These are phyloP conservation scores for Emmelina monodactyla DNA, from an alignment of 2,888 invertebrate species.

Conservation along the genomic window DNA sequence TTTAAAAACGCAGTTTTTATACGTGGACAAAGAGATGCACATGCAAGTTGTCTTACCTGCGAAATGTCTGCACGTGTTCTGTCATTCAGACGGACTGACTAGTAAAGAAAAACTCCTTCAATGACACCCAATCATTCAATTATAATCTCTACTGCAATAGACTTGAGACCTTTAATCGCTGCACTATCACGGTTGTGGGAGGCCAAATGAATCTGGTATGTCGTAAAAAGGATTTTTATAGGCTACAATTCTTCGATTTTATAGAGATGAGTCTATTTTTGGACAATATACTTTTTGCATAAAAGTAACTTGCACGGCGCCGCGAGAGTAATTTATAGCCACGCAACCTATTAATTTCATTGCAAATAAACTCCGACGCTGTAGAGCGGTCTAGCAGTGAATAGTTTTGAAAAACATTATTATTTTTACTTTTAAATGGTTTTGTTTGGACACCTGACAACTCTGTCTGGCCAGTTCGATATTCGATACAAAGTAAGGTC, in stretches of 20 bases:
- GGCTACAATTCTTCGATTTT: slow-evolving; percentile 32
- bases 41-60: slow-evolving; percentile 53
- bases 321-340: not conserved
- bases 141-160: slow-evolving; percentile 5
- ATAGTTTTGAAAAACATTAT: too few species aligned
- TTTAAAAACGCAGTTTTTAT: slow-evolving; percentile 48
- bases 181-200: slow-evolving; percentile 11
- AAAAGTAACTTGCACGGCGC: slow-evolving; percentile 11
- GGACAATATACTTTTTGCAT: slow-evolving; percentile 24
- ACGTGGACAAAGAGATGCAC: slow-evolving; percentile 51
- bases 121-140: too few species aligned
- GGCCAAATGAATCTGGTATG: slow-evolving; percentile 28
- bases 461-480: slow-evolving; percentile 41
- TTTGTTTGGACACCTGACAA: slow-evolving; percentile 48
- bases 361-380: too few species aligned
- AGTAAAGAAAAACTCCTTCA: not conserved
- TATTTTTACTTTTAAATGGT: too few species aligned
- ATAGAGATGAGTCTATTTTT: slow-evolving; percentile 32
- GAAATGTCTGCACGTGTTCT: slow-evolving; percentile 53
- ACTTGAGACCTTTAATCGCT: not conserved
- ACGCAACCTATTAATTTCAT: too few species aligned
- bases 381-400: too few species aligned
- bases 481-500: slow-evolving; percentile 53
- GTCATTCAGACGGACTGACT: slow-evolving; percentile 33
- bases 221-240: slow-evolving; percentile 34